These are phyloP conservation scores for Antechinus stuartii DNA, from an alignment of 2,113 vertebrate species.

Conservation along the genomic window DNA sequence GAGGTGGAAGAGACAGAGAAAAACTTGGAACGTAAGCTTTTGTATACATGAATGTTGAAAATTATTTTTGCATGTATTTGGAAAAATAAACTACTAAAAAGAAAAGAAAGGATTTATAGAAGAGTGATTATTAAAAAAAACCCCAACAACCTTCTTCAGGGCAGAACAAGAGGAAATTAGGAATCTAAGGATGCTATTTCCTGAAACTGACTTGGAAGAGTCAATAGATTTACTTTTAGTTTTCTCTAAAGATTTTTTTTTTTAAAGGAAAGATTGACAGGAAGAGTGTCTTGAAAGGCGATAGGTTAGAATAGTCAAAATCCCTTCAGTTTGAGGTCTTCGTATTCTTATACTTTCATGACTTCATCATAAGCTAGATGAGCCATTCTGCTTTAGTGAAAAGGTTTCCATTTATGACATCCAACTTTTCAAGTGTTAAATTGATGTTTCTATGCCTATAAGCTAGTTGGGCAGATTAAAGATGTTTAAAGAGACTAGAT, in stretches of 20 bases:
- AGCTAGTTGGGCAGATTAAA: neutral
- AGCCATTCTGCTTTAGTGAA: neutral
- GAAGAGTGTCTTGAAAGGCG: neutral
- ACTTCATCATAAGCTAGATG: neutral
- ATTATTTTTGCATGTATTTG: too few relatives aligned
- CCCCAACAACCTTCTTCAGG: neutral
- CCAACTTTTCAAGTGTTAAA: neutral
- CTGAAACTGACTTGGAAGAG: neutral
- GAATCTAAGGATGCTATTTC: neutral
- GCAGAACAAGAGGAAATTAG: neutral
- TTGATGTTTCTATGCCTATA: neutral
- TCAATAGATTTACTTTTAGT: neutral
- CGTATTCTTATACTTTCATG: neutral
- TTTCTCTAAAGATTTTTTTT: neutral
- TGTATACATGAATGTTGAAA: too few relatives aligned
- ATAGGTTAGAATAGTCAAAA: neutral
- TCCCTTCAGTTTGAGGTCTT: neutral
- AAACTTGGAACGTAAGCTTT: too few relatives aligned
- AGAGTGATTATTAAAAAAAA: neutral
- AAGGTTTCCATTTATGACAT: rapidly evolving
- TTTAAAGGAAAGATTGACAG: slow-evolving; percentile 6
- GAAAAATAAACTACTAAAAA: too few relatives aligned
- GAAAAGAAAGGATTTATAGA: neutral
- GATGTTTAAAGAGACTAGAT: neutral
- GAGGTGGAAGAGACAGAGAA: too few relatives aligned